Percentiles rank a stretch among this genome's conserved stretches.
phyloP scores from a whole-genome alignment of 2,797 vertebrate species.

The Diglossa cyanea region DNA sequence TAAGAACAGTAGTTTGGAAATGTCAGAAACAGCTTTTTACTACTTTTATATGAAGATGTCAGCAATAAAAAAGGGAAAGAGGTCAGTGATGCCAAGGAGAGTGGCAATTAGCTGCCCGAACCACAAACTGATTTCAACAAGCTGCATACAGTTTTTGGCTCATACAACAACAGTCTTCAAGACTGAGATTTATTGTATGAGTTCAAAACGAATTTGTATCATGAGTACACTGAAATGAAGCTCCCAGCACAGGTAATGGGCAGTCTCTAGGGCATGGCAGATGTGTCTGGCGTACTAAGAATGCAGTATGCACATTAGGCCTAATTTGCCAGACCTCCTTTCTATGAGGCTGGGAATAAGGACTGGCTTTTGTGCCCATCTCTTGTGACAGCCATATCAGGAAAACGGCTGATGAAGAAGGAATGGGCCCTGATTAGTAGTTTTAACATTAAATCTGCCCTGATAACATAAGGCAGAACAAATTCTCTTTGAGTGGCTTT shows the following conservation, averaged over 20 bases:
- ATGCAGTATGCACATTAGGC: not conserved
- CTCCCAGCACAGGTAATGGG: not conserved
- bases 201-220: not conserved
- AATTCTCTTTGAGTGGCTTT: not conserved
- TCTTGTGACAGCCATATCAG: not conserved
- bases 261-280: not conserved
- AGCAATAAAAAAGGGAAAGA: not conserved
- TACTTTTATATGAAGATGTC: not conserved
- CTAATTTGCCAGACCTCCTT: not conserved
- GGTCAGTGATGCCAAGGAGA: not conserved
- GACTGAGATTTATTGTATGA: not conserved
- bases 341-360: not conserved
- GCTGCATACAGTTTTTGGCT: not conserved
- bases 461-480: not conserved
- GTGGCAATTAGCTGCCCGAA: not conserved
- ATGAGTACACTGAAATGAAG: not conserved
- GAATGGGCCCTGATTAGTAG: not conserved
- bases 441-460: not conserved
- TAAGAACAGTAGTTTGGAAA: slow-evolving; percentile 37
- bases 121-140: not conserved
- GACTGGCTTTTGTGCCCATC: not conserved
- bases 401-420: not conserved
- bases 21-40: not conserved
- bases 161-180: not conserved
- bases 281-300: not conserved